Conservation (phyloP, 2,113 vertebrate species). For the Physeter macrocephalus region DNA sequence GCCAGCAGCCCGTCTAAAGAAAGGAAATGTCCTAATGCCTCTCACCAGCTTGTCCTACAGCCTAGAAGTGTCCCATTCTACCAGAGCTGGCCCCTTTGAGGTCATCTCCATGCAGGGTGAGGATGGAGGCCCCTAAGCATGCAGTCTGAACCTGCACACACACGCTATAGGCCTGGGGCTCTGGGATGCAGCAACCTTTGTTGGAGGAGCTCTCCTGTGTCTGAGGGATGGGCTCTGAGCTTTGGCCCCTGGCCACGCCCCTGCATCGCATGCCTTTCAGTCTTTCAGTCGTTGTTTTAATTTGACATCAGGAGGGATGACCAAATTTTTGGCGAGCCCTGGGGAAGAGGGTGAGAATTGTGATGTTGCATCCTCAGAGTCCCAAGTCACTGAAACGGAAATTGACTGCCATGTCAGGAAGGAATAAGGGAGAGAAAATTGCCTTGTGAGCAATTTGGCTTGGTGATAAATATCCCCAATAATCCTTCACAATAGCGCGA, state of each 20-base stretch:
- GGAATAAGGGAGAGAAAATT: slow-evolving; percentile 54
- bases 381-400: slow-evolving; percentile 39
- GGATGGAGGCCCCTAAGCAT: background rate
- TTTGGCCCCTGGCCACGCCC: too few species aligned
- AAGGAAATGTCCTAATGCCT: background rate
- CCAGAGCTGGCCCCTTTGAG: background rate
- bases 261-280: background rate
- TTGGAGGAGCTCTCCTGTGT: background rate
- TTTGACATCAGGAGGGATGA: slow-evolving; percentile 9
- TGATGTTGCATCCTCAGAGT: background rate
- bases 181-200: background rate
- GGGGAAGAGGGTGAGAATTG: background rate
- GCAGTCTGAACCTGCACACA: background rate
- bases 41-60: background rate
- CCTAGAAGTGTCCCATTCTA: background rate
- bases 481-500: background rate
- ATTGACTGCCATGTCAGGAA: slow-evolving; percentile 49
- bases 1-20: background rate
- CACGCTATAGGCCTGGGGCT: background rate
- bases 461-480: slow-evolving; percentile 24
- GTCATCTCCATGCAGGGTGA: background rate
- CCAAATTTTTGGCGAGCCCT: background rate
- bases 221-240: background rate
- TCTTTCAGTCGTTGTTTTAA: background rate
- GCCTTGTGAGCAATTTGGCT: slow-evolving; percentile 38